Conservation (phyloP, 2,888 invertebrate species). For the Drosophila mettleri region DNA sequence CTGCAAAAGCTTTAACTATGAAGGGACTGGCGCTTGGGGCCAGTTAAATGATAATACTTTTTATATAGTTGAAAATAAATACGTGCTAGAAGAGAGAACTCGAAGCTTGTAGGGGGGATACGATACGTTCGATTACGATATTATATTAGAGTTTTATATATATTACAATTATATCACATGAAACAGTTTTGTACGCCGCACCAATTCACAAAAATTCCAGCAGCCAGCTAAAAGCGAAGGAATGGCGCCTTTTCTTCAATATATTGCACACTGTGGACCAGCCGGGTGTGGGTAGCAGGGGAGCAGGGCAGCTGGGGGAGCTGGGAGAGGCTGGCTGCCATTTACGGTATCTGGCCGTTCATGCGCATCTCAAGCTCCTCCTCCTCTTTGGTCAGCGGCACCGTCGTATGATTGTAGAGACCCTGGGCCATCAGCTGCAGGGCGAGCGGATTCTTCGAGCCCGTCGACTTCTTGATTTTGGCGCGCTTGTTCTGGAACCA, state of each 20-base stretch:
- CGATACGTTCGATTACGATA: constrained; percentile 19
- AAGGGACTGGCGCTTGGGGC: background rate
- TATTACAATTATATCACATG: constrained; percentile 82
- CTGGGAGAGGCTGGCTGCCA: background rate
- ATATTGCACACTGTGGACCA: constrained; percentile 73
- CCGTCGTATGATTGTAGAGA: constrained; percentile 94
- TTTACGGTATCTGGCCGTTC: constrained; percentile 85
- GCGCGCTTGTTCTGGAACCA: constrained; percentile 99
- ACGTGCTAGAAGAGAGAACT: constrained; percentile 30
- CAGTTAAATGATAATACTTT: constrained; percentile 36
- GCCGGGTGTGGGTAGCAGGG: constrained; percentile 19
- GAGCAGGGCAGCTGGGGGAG: background rate
- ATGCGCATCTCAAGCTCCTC: constrained; percentile 88
- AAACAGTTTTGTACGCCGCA: constrained; percentile 72
- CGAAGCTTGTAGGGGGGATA: constrained; percentile 44
- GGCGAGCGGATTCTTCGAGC: constrained; percentile 93
- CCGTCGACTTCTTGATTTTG: constrained; percentile 96
- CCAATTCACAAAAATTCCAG: constrained; percentile 19
- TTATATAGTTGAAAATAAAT: constrained; percentile 28
- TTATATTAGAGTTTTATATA: constrained; percentile 26
- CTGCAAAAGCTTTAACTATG: constrained; percentile 25
- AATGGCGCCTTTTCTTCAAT: constrained; percentile 29
- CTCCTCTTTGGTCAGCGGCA: constrained; percentile 90
- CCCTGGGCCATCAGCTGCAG: constrained; percentile 97
- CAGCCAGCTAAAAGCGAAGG: constrained; percentile 4